A percentile compares a stretch with the other conserved stretches of the same genome.
These are phyloP conservation scores for Ifrita kowaldi DNA, from an alignment of 2,113 vertebrate genomes.

Conservation along the genomic window DNA sequence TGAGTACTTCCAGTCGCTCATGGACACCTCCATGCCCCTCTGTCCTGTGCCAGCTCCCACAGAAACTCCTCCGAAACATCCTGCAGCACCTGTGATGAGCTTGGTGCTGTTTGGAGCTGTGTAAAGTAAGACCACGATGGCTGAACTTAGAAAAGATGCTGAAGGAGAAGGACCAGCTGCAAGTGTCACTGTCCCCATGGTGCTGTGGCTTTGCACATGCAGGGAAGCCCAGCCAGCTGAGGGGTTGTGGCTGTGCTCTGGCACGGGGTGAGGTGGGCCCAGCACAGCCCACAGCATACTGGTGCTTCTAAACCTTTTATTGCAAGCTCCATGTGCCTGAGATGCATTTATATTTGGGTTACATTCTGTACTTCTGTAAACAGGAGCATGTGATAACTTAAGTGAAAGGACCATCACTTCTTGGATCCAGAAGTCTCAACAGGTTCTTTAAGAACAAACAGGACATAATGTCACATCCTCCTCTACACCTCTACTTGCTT, in stretches of 20 bases:
- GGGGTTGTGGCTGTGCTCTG: background rate
- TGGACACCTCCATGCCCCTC: background rate
- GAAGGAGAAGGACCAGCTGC: background rate
- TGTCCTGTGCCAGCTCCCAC: background rate
- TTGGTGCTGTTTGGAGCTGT: background rate
- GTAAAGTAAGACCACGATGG: background rate
- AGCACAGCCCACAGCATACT: background rate
- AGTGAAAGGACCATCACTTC: background rate
- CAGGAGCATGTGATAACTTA: background rate
- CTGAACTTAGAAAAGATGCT: background rate
- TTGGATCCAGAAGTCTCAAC: background rate
- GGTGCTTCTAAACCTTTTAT: background rate
- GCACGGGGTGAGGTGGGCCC: background rate
- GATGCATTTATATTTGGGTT: background rate
- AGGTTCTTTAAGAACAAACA: background rate
- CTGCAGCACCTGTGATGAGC: background rate
- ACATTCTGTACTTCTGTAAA: background rate
- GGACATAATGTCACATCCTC: background rate
- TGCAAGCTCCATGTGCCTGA: background rate
- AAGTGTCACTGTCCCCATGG: background rate
- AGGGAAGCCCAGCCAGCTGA: background rate
- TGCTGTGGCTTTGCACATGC: rapidly evolving
- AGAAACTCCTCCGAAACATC: background rate
- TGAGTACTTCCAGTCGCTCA: background rate
- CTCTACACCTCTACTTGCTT: background rate